phyloP scores from a whole-genome alignment of 2,113 vertebrate genomes.

The Zosterops hypoxanthus region DNA sequence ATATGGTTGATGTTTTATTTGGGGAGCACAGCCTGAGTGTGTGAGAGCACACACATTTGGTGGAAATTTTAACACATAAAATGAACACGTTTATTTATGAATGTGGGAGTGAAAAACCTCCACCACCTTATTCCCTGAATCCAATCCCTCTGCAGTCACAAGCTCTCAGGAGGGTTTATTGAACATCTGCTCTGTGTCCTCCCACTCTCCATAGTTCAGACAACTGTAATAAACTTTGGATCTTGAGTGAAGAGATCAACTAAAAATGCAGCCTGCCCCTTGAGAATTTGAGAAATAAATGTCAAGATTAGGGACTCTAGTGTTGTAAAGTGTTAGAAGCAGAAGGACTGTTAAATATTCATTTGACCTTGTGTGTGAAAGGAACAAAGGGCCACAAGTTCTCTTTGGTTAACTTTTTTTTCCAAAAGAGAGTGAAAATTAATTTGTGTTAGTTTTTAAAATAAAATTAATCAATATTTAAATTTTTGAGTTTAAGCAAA shows the following conservation, averaged over 20 bases:
- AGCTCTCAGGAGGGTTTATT: not conserved
- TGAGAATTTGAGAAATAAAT: not conserved
- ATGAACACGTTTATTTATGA: not conserved
- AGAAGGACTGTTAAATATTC: not conserved
- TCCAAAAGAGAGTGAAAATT: not conserved
- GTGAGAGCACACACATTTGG: not conserved
- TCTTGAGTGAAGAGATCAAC: not conserved
- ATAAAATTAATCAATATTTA: no score
- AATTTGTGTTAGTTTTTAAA: not conserved
- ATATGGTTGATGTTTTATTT: not conserved
- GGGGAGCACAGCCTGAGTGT: not conserved
- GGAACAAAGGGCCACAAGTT: not conserved
- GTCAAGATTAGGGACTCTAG: not conserved
- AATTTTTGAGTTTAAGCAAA: not conserved
- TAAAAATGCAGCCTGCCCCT: not conserved
- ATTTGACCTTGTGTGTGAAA: not conserved
- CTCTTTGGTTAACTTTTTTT: not conserved
- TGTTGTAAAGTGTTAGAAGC: not conserved
- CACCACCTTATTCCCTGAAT: not conserved
- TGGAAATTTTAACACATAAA: not conserved
- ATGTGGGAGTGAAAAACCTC: not conserved
- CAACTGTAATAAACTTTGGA: not conserved
- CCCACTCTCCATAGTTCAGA: not conserved
- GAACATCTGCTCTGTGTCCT: not conserved
- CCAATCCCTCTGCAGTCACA: not conserved